These are phyloP conservation scores for Caenorhabditis becei DNA, from an alignment of 2,888 invertebrate genomes.

Conservation along the genomic window DNA sequence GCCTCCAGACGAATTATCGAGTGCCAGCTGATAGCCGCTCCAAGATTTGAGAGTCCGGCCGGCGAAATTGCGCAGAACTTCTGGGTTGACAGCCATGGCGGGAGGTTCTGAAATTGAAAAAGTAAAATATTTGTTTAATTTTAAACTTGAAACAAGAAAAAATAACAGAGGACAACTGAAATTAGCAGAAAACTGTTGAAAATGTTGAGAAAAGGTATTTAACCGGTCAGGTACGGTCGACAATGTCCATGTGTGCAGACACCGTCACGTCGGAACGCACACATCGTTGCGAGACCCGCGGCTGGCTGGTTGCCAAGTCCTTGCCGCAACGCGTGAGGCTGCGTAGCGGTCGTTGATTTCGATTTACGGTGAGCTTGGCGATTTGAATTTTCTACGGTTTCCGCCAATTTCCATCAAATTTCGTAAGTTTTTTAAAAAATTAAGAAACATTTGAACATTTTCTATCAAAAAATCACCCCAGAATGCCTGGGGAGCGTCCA, in stretches of 20 bases:
- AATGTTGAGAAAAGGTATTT: background rate
- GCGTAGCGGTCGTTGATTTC: conserved; percentile 40
- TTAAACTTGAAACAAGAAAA: background rate
- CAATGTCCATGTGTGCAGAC: conserved; percentile 40
- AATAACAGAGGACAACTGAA: background rate
- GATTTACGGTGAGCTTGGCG: conserved; percentile 38
- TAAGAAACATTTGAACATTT: background rate
- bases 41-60: conserved; percentile 62
- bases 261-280: conserved; percentile 22
- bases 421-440: background rate
- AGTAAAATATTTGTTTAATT: background rate
- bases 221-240: conserved; percentile 25
- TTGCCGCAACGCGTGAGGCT: conserved; percentile 15
- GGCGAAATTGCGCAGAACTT: conserved; percentile 48
- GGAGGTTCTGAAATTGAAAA: no score
- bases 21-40: conserved; percentile 74
- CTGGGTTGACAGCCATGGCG: conserved; percentile 19
- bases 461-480: background rate
- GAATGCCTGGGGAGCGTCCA: background rate
- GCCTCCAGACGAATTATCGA: conserved; percentile 72
- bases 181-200: conserved; percentile 6
- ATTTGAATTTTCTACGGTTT: conserved; percentile 24
- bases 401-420: background rate
- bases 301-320: conserved; percentile 46
- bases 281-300: conserved; percentile 45